phyloP scores from a whole-genome alignment of 2,113 vertebrate genomes.

The Chamaetylas fuelleborni region DNA sequence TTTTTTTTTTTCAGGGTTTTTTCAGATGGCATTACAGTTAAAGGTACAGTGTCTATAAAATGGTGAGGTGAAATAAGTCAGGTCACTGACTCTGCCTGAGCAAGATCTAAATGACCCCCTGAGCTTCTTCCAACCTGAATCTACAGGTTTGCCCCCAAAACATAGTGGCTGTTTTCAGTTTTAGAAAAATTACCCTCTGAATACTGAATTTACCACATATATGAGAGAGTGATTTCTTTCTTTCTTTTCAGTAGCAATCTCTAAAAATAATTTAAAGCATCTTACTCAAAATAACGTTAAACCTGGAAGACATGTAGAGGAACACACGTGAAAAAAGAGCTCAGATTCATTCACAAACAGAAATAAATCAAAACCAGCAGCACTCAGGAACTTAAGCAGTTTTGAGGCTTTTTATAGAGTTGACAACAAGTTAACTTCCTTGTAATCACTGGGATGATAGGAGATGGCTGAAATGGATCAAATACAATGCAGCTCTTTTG shows the following conservation, averaged over 20 bases:
- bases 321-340: background rate
- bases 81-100: background rate
- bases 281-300: background rate
- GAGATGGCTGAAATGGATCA: background rate
- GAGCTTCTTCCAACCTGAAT: background rate
- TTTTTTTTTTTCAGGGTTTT: rapidly evolving
- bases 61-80: background rate
- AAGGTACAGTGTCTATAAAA: background rate
- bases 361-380: background rate
- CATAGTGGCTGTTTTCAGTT: background rate
- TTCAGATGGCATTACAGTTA: background rate
- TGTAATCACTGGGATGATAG: background rate
- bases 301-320: background rate
- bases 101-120: background rate
- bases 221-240: background rate
- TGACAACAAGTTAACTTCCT: background rate
- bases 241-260: background rate
- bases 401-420: background rate
- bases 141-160: background rate
- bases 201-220: background rate
- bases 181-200: background rate
- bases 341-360: background rate
- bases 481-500: background rate
- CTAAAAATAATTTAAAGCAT: background rate
- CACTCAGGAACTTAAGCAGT: background rate